Evolutionary conservation across 2,797 vertebrate species (phyloP).

Genomic region (Premnoplex brunnescens): DNA sequence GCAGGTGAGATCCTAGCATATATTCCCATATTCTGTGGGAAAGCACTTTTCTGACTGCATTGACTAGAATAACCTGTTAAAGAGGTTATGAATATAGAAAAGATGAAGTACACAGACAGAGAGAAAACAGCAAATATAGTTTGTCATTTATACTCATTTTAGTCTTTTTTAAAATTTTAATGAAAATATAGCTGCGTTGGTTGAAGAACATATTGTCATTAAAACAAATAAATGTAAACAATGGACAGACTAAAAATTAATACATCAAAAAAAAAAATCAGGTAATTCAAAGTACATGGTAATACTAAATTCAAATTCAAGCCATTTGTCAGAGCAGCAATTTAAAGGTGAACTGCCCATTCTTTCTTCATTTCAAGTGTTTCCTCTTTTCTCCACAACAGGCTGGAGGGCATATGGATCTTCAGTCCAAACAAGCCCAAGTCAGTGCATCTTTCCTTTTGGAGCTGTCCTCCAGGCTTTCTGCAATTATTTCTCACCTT

Average conservation of each 20-base stretch:
- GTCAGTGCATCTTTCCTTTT: not conserved
- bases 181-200: accelerated
- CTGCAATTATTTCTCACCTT: not conserved
- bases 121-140: not conserved
- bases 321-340: not conserved
- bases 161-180: not conserved
- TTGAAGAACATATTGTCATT: not conserved
- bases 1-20: not conserved
- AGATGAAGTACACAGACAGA: not conserved
- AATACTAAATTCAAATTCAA: not conserved
- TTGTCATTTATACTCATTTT: not conserved
- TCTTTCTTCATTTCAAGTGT: not conserved
- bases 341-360: not conserved
- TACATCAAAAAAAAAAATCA: not conserved
- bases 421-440: not conserved
- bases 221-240: not conserved
- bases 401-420: not conserved
- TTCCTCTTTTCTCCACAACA: not conserved
- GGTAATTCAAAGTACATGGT: not conserved
- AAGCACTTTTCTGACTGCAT: not conserved
- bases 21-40: not conserved
- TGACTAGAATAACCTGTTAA: not conserved
- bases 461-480: not conserved
- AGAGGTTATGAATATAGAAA: not conserved
- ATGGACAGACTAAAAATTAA: not conserved